phyloP scores from a whole-genome alignment of 2,888 invertebrate genomes.

The Pantelozetes paolii region DNA sequence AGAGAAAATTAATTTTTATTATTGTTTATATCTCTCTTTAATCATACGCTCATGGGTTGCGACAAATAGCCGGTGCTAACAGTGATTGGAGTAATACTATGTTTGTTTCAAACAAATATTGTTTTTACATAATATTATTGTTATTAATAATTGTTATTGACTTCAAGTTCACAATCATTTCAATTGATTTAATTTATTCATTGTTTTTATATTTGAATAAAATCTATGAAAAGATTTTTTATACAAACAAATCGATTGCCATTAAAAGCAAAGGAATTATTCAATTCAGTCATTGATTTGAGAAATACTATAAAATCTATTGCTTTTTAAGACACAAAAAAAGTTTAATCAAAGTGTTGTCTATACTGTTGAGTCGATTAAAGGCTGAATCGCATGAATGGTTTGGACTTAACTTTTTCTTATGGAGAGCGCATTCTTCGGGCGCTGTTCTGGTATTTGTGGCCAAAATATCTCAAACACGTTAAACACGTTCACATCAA shows the following conservation, averaged over 20 bases:
- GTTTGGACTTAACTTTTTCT: constrained; percentile 11
- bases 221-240: too few species aligned
- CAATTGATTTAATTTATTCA: too few species aligned
- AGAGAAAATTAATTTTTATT: background rate
- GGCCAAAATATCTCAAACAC: constrained; percentile 1
- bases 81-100: background rate
- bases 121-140: too few species aligned
- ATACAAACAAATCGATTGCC: too few species aligned
- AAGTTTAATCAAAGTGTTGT: background rate
- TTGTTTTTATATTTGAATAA: too few species aligned
- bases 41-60: background rate
- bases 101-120: too few species aligned
- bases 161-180: too few species aligned
- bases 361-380: constrained; percentile 6
- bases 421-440: constrained; percentile 21
- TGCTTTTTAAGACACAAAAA: too few species aligned
- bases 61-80: background rate
- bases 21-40: background rate
- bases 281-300: too few species aligned
- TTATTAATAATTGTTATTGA: too few species aligned
- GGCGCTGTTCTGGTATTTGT: constrained; percentile 32
- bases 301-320: too few species aligned
- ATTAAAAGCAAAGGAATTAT: too few species aligned
- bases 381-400: constrained; percentile 20
- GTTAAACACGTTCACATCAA: background rate